A percentile compares a stretch with the other conserved stretches of the same genome.
Evolutionary conservation across 2,888 invertebrate genomes (phyloP).

Genomic region (Folsomia manolachei): DNA sequence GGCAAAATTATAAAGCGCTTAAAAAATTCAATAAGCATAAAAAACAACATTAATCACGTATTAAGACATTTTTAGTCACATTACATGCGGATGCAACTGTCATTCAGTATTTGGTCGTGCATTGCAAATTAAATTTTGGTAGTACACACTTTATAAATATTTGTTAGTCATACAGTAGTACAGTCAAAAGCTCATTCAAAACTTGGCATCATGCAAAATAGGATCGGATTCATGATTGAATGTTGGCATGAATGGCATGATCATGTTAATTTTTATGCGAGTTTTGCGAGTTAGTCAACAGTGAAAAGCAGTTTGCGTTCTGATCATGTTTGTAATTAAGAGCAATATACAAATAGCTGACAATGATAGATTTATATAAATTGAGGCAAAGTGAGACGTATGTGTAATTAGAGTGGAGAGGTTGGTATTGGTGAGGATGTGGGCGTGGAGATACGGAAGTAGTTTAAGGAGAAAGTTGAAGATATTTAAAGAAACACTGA

Average conservation of each 20-base stretch:
- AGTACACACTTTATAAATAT: too few species aligned
- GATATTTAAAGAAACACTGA: neutral
- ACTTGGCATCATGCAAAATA: too few species aligned
- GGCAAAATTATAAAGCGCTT: neutral
- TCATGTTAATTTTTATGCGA: neutral
- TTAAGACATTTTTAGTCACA: constrained; percentile 17
- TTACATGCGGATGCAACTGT: neutral
- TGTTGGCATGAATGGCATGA: too few species aligned
- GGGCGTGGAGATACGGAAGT: too few species aligned
- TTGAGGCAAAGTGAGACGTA: constrained; percentile 9
- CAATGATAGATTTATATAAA: neutral
- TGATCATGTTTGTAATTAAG: neutral
- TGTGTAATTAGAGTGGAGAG: too few species aligned
- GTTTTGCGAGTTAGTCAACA: neutral
- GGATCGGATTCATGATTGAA: too few species aligned
- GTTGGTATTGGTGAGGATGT: neutral
- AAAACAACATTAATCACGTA: constrained; percentile 17
- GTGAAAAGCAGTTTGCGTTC: neutral
- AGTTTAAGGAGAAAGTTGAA: neutral
- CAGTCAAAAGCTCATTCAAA: too few species aligned
- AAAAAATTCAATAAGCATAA: constrained; percentile 1
- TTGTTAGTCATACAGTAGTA: too few species aligned
- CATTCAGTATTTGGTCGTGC: neutral
- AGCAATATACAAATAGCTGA: neutral
- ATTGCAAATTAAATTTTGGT: too few species aligned